Evolutionary conservation across 2,888 invertebrate genomes (phyloP).

Genomic region (Amblyjoppa proteus): DNA sequence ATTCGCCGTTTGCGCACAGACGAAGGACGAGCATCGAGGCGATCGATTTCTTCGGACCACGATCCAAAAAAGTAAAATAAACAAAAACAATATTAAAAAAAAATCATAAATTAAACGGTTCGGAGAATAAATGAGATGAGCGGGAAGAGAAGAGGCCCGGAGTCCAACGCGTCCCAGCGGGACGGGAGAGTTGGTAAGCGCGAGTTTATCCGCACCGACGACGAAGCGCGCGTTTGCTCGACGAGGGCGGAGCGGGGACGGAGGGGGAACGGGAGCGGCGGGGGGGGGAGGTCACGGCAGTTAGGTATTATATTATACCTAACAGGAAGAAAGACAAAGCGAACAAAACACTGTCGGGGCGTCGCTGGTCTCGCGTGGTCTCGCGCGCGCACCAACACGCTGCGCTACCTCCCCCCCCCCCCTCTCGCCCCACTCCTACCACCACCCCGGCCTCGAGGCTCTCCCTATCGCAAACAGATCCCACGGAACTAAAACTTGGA

Average conservation of each 20-base stretch:
- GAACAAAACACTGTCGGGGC: constrained; percentile 83
- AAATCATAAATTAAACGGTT: too few species aligned
- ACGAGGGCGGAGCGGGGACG: constrained; percentile 13
- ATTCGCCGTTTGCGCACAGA: too few species aligned
- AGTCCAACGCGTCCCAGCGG: not conserved
- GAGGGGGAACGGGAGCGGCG: constrained; percentile 1
- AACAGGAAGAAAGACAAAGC: constrained; percentile 83
- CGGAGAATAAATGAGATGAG: too few species aligned
- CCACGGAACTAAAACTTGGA: constrained; percentile 82
- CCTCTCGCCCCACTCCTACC: too few species aligned
- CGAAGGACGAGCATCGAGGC: too few species aligned
- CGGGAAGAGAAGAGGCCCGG: not conserved
- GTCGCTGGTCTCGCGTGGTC: constrained; percentile 69
- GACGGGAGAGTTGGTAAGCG: constrained; percentile 23
- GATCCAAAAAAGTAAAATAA: too few species aligned
- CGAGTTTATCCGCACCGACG: constrained; percentile 33
- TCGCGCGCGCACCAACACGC: constrained; percentile 22
- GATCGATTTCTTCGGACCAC: too few species aligned
- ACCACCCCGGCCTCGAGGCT: not conserved
- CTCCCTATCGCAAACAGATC: constrained; percentile 77
- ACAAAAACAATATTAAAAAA: too few species aligned
- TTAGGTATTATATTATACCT: constrained; percentile 77
- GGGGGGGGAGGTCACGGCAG: constrained; percentile 58
- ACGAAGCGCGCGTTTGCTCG: constrained; percentile 21
- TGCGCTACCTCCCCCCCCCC: not conserved